These are phyloP conservation scores for Polyommatus iphigenia DNA, from an alignment of 2,888 invertebrate genomes.

Conservation along the genomic window DNA sequence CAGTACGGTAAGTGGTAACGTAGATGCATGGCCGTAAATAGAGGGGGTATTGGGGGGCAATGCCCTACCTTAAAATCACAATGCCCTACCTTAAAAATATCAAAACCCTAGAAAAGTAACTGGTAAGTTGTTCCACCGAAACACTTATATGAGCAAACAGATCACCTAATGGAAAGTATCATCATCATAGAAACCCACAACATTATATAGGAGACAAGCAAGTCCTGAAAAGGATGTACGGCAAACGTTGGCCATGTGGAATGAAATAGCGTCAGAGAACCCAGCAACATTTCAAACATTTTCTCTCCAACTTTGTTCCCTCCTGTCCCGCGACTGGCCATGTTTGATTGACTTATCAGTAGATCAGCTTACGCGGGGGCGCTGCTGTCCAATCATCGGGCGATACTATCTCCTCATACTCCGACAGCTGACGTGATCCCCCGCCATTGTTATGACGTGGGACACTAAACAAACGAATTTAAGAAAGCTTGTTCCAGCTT, in stretches of 20 bases:
- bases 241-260: neutral
- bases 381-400: conserved; percentile 55
- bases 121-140: too few relatives aligned
- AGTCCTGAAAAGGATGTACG: too few relatives aligned
- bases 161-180: too few relatives aligned
- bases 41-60: too few relatives aligned
- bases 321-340: conserved; percentile 35
- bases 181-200: too few relatives aligned
- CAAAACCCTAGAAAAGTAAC: too few relatives aligned
- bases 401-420: conserved; percentile 56
- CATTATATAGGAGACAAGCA: too few relatives aligned
- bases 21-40: too few relatives aligned
- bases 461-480: conserved; percentile 36
- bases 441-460: conserved; percentile 65
- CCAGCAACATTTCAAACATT: neutral
- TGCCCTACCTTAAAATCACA: too few relatives aligned
- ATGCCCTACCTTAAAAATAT: too few relatives aligned
- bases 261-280: neutral
- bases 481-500: neutral
- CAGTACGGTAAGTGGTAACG: too few relatives aligned
- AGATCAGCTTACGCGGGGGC: conserved; percentile 62
- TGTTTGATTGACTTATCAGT: conserved; percentile 61
- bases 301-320: neutral
- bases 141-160: too few relatives aligned
- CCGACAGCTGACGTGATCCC: conserved; percentile 52